These are phyloP conservation scores for Graptemys geographica DNA, from an alignment of 2,797 vertebrate species.

Conservation along the genomic window DNA sequence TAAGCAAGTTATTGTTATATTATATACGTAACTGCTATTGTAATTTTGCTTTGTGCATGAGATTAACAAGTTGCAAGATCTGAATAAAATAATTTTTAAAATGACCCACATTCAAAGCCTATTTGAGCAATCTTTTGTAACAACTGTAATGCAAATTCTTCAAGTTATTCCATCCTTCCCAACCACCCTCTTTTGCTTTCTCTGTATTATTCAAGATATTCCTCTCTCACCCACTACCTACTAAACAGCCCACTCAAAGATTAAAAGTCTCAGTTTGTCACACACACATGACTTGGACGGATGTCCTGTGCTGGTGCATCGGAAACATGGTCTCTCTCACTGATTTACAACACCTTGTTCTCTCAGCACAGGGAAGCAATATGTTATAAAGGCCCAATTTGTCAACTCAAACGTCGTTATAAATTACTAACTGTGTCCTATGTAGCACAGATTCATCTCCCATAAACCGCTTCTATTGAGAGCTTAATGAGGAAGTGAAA, in stretches of 20 bases:
- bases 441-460: constrained; percentile 13
- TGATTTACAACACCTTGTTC: constrained; percentile 3
- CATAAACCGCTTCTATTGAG: background rate
- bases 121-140: constrained; percentile 36
- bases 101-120: constrained; percentile 22
- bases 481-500: background rate
- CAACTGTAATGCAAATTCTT: constrained; percentile 52
- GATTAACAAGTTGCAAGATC: constrained; percentile 36
- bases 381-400: background rate
- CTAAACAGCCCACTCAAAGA: background rate
- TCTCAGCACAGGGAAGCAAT: background rate
- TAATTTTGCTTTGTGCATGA: background rate
- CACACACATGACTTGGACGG: background rate
- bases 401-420: background rate
- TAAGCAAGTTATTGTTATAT: background rate
- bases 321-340: background rate
- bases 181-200: background rate
- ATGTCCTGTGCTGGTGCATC: background rate
- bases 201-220: background rate
- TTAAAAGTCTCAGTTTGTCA: constrained; percentile 32
- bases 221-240: constrained; percentile 14
- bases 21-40: background rate
- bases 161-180: constrained; percentile 10
- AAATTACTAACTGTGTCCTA: constrained; percentile 9
- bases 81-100: background rate